A percentile compares a stretch with the other conserved stretches of the same genome.
These are phyloP conservation scores for Marasmarcha lunaedactyla DNA, from an alignment of 2,888 invertebrate species.

Conservation along the genomic window DNA sequence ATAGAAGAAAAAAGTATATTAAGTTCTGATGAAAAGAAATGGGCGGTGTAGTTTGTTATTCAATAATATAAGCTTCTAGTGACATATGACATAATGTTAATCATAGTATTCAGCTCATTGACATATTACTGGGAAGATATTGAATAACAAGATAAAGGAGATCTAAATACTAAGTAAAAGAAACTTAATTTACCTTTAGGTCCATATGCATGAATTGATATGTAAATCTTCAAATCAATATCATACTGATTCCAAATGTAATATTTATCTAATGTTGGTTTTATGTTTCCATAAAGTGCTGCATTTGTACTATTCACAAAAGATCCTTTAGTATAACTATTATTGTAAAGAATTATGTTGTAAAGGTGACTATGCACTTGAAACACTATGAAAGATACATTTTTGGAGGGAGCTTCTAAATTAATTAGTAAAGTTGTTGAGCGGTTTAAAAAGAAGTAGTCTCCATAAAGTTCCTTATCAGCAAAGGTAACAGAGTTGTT, in stretches of 20 bases:
- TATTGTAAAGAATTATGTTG: constrained; percentile 68
- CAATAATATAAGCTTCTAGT: too few relatives aligned
- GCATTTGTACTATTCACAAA: constrained; percentile 71
- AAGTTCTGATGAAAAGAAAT: too few relatives aligned
- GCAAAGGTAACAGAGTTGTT: constrained; percentile 27
- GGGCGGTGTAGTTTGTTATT: too few relatives aligned
- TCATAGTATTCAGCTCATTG: too few relatives aligned
- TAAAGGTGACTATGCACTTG: constrained; percentile 74
- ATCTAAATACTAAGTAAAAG: too few relatives aligned
- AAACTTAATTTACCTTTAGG: constrained; percentile 58
- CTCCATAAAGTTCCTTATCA: constrained; percentile 38
- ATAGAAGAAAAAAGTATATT: too few relatives aligned
- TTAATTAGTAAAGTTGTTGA: constrained; percentile 36
- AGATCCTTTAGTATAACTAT: constrained; percentile 25
- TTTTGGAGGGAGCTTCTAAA: constrained; percentile 47
- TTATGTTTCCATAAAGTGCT: constrained; percentile 57
- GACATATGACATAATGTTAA: too few relatives aligned
- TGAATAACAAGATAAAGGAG: too few relatives aligned
- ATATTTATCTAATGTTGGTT: constrained; percentile 30
- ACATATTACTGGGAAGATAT: too few relatives aligned
- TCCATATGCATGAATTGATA: constrained; percentile 67
- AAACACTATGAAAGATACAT: constrained; percentile 68
- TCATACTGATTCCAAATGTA: constrained; percentile 52
- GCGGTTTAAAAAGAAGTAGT: constrained; percentile 27
- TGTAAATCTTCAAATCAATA: constrained; percentile 35